Base-by-base conservation (phyloP, 1,140 invertebrate genomes). In the Pseudachorutes palmiensis region DNA sequence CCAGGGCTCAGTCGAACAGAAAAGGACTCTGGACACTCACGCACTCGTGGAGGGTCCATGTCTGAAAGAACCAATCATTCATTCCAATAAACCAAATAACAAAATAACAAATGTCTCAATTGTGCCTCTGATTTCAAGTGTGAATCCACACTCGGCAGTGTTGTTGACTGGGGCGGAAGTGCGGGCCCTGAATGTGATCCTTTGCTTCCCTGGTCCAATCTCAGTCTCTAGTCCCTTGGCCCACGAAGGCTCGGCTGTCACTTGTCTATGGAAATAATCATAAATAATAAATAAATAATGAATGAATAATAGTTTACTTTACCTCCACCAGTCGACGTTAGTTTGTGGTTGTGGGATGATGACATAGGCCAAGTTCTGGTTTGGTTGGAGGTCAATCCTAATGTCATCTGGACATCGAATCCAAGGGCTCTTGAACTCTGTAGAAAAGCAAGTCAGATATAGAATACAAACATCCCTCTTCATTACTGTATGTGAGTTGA, bases 311-410 rank as follows among this genome's bases (percentile, higher is more conserved):
- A 28, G 29, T 26, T 29, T 26, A 14, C 49, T 72, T 75, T 77
- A 83, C 81, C 81, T 83, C 78, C 80, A 81, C 79, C 82, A 86
- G 75, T 87, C 82, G 69, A 86, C 79, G 77, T 87, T 88, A 5
- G 86, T 84, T 74, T 83, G 82, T 0, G 87, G 87, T 65, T 82
- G 81, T 1, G 85, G 81, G 31, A 88, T 82, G 12, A 80, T 80
- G 29, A 88, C 82, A 66, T 82, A 77, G 33, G 82, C 79, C n/a
- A 77, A 81, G 48, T 75, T 77, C 65, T 83, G 81, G 14, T 81
- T 79, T 2, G 76, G 70, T 12, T 81, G 81, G 33, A 88, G 76
- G 48, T 81, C 78, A 24, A 85, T 81, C 49, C 80, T 81, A 60
- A 87, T 78, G 72, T 84, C 81, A 61, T 72, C 75, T 0, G 86